Percentiles rank a stretch among this genome's conserved stretches.
Conservation (phyloP, 2,797 vertebrate genomes). For the Cygnus olor region DNA sequence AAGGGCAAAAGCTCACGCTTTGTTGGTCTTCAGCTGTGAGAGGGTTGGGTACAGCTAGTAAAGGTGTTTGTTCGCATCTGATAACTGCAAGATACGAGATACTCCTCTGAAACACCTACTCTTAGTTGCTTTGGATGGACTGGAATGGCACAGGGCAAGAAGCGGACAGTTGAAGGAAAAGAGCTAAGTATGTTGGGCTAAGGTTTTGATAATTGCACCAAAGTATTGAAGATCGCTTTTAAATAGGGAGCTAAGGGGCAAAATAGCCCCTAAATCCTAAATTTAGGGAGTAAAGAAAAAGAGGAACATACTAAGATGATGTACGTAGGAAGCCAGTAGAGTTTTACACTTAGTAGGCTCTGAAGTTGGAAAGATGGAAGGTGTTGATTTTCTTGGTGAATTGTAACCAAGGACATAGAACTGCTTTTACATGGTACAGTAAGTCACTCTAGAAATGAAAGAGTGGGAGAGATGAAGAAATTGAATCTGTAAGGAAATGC, state of each 20-base stretch:
- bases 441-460: background rate
- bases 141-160: background rate
- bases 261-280: background rate
- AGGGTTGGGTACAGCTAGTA: background rate
- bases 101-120: background rate
- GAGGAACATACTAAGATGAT: background rate
- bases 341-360: background rate
- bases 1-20: background rate
- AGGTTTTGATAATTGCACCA: background rate
- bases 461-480: background rate
- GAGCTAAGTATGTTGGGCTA: background rate
- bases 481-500: background rate
- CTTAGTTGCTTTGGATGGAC: background rate
- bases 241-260: background rate
- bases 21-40: background rate
- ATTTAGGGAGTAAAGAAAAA: background rate
- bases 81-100: background rate
- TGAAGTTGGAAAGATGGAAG: background rate
- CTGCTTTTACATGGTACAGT: background rate
- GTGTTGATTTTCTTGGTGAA: background rate
- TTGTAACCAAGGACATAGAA: background rate
- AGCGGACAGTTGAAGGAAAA: background rate
- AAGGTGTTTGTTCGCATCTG: background rate
- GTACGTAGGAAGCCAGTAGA: background rate
- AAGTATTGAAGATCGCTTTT: background rate